Evolutionary conservation across 2,888 invertebrate species (phyloP).

Genomic region (Limnephilus auricula): DNA sequence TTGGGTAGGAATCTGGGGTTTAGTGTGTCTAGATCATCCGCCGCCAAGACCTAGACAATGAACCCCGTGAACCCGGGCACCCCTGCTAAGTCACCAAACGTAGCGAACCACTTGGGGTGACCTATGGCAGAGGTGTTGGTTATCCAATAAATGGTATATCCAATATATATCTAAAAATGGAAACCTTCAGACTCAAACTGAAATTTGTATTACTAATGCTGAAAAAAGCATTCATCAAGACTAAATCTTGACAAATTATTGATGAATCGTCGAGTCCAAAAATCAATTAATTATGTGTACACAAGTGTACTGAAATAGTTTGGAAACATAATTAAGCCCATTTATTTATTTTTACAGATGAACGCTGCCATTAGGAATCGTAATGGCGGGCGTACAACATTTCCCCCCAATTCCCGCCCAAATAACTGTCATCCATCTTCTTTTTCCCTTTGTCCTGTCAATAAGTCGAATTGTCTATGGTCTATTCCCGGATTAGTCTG

Average conservation of each 20-base stretch:
- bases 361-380: constrained; percentile 25
- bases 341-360: constrained; percentile 24
- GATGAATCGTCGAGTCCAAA: not conserved
- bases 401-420: constrained; percentile 45
- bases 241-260: not conserved
- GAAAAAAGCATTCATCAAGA: not conserved
- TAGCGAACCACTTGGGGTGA: no score
- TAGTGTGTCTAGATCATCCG: no score
- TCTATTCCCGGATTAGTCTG: constrained; percentile 28
- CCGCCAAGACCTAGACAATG: no score
- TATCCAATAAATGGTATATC: no score
- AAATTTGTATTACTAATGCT: not conserved
- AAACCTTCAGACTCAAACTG: not conserved
- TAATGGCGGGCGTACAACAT: constrained; percentile 22
- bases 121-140: no score
- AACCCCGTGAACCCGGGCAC: no score
- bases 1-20: no score
- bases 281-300: not conserved
- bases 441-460: constrained; percentile 49
- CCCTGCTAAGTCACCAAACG: no score
- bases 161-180: no score
- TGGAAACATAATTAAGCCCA: not conserved
- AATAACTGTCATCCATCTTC: constrained; percentile 36
- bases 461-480: constrained; percentile 41
- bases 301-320: not conserved